Base-by-base conservation (phyloP, 2,797 vertebrate species). In the Acanthopagrus latus region DNA sequence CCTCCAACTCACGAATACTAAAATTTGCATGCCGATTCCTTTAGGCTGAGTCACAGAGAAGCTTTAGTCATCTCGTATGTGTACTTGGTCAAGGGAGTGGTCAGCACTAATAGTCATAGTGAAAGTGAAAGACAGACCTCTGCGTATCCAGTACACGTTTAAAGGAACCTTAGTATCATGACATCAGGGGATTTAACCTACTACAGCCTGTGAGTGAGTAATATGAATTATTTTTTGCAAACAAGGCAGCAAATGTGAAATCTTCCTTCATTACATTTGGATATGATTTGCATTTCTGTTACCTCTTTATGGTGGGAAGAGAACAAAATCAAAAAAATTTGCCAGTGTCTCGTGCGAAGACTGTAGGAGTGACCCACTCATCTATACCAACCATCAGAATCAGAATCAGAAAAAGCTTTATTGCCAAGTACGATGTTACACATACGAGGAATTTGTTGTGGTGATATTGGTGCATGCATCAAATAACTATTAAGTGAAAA, bases 1-100 rank as follows among this genome's bases (percentile, higher is more conserved):
- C 84, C 74, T 62, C 16, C 1, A 58, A 54, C 65, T 51, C 8
- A 20, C 3, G 4, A 47, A 66, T 56, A 14, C 41, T 20, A 59
- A 73, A 71, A 13, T 66, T 21, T 21, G 20, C 38, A 33, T 50
- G 41, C 5, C 18, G 27, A 46, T 47, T 68, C 41, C 21, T 64
- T 20, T 17, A 6, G 27, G 16, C 20, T 17, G 14, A 65, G 59
- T 63, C 55, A 38, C 27, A 17, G 33, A 27, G 25, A 12, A 25
- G 16, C 44, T n/a, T 23, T 6, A 43, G 52, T 48, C 14, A 3
- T 7, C 52, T 52, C 46, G 9, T 0, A 16, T 29, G 12, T 70
- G 5, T 29, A 58, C 14, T 56, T 54, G 0, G 0, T 56, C 0
- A 1, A 56, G 9, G 43, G 17, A 63, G 59, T 11, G 25, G 33